Evolutionary conservation across 1,140 invertebrate genomes (phyloP), one percentile per base, ranked within the genome.

Genomic region (Gonatopus flavifemur): DNA sequence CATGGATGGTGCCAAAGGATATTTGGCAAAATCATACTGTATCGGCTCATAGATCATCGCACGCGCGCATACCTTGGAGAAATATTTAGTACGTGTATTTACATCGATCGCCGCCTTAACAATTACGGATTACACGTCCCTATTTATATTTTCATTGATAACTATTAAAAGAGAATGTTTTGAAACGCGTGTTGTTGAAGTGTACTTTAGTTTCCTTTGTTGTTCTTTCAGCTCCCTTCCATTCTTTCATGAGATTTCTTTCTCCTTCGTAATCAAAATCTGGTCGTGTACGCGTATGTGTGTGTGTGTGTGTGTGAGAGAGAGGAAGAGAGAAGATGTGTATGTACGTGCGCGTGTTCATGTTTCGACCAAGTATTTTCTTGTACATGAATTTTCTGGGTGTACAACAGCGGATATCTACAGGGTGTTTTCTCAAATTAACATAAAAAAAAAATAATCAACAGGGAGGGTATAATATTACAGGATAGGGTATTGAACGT

Each of bases 91-190:
- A 36, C 55, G 40, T 56, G 49, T 74, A 76, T 74, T 67, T 76
- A 74, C 72, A 76, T 72, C 57, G 57, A 73, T 66, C 60, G 58
- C 52, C 63, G 58, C 52, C 62, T 68, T 67, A 71, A 72, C 65
- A 66, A 25, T 66, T 76, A 71, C 59, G 61, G 55, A 47, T 72
- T 66, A 67, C 57, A 72, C 60, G 60, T 59, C 59, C 59, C 58
- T 68, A 71, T 69, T 66, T 69, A 67, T 71, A 69, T 66, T 70
- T 62, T 45, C 65, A 66, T 64, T 66, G 48, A 71, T 70, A 67
- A 67, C 70, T 72, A 70, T 59, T 74, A 67, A 64, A n/a, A n/a
- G n/a, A n/a, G n/a, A n/a, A n/a, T n/a, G n/a, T n/a, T n/a, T n/a
- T n/a, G n/a, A n/a, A n/a, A n/a, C n/a, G n/a, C n/a, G n/a, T n/a